Base-by-base conservation (phyloP, 2,888 invertebrate species). In the Notodonta dromedarius region DNA sequence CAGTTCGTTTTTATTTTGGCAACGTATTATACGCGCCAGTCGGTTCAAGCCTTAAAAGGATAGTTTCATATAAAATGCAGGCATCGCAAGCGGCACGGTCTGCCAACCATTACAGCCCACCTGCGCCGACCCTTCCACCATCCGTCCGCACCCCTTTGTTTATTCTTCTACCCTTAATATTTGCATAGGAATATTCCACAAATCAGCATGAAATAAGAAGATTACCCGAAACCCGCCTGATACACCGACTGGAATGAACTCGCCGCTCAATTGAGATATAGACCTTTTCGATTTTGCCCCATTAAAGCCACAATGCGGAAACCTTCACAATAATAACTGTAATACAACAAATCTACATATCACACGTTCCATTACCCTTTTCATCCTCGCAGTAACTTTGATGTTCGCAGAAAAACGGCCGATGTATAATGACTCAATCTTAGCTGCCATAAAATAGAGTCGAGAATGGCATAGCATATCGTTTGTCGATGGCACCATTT, bases 311-410 rank as follows among this genome's bases (percentile, higher is more conserved):
- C 78, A 81, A 79, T 76, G 77, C 73, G 77, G 71, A 79, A 74
- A 61, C 75, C 74, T 74, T 74, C 76, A 78, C 78, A 83, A 82
- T 83, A 84, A 85, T 84, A 85, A 84, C 80, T 80, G 81, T 80
- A 79, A 80, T 78, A 80, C 77, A 77, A 79, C 75, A 78, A 81
- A 88, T 88, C 85, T 87, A 84, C 88, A 88, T 88, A 89, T 88
- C 84, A 86, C 82, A 86, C 86, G 83, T 81, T 81, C 81, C 87
- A 88, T 88, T 88, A 87, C 85, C 73, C 74, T 65, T 77, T 76
- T 72, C 74, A 78, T 76, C 73, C 75, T 62, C 70, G 70, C 69
- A 77, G 76, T 78, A 80, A 81, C 74, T 61, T 58, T 56, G 50
- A 63, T 59, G 39, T 60, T 64, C 35, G 16, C 39, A 32, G 51